These are phyloP conservation scores for Cyanistes caeruleus DNA, from an alignment of 2,113 vertebrate species.

Conservation along the genomic window DNA sequence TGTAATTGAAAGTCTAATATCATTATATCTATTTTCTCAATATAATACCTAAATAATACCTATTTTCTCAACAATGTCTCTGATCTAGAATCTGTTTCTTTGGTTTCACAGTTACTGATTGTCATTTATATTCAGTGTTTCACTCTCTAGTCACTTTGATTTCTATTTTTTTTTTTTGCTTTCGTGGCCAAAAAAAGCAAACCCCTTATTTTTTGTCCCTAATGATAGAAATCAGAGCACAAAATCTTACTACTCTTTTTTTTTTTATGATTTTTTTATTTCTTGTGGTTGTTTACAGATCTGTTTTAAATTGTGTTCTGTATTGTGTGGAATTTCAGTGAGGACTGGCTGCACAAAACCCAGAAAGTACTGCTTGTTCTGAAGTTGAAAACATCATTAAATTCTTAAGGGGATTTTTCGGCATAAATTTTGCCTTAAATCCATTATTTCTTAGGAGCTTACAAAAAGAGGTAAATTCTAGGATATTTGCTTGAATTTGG, in stretches of 20 bases:
- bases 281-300: background rate
- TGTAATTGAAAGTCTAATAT: background rate
- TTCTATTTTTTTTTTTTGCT: background rate
- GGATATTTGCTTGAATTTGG: background rate
- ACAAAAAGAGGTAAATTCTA: background rate
- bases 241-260: background rate
- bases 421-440: background rate
- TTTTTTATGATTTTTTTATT: background rate
- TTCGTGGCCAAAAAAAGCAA: background rate
- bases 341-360: background rate
- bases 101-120: background rate
- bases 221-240: background rate
- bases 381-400: background rate
- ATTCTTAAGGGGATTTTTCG: background rate
- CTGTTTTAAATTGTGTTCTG: background rate
- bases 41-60: background rate
- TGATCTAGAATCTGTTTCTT: background rate
- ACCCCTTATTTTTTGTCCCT: background rate
- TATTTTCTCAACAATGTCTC: background rate
- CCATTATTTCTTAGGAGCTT: background rate
- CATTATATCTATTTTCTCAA: background rate
- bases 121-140: background rate
- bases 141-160: background rate
- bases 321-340: background rate
- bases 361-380: background rate